Evolutionary conservation across 2,113 vertebrate species (phyloP).

Genomic region (Seriola rivoliana): DNA sequence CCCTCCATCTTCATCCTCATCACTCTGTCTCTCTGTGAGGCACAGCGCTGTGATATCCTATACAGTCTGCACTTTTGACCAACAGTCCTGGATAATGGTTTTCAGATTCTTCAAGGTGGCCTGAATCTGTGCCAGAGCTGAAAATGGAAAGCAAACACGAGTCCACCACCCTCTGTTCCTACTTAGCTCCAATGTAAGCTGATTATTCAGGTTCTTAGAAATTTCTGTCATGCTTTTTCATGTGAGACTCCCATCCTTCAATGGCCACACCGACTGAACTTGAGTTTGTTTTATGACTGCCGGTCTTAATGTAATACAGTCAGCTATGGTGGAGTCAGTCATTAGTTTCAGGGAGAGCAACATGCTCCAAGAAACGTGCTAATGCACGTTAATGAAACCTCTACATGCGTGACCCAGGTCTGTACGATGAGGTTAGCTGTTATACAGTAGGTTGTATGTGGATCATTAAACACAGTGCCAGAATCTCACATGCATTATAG

Average conservation of each 20-base stretch:
- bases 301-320: slow-evolving; percentile 55
- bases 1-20: slow-evolving; percentile 52
- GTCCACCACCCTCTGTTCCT: slow-evolving; percentile 77
- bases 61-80: slow-evolving; percentile 80
- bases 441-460: slow-evolving; percentile 24
- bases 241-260: slow-evolving; percentile 52
- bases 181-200: slow-evolving; percentile 80
- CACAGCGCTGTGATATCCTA: slow-evolving; percentile 65
- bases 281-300: slow-evolving; percentile 65
- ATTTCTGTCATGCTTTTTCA: slow-evolving; percentile 73
- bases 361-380: slow-evolving; percentile 24
- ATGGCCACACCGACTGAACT: slow-evolving; percentile 36
- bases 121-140: slow-evolving; percentile 73
- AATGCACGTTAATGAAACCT: slow-evolving; percentile 23
- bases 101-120: slow-evolving; percentile 83
- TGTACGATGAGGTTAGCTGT: slow-evolving; percentile 16
- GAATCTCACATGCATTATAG: slow-evolving; percentile 48
- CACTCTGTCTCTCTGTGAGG: slow-evolving; percentile 54
- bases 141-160: slow-evolving; percentile 82
- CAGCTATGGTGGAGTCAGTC: slow-evolving; percentile 32
- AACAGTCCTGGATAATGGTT: slow-evolving; percentile 74
- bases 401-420: slow-evolving; percentile 22
- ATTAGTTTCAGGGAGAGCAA: slow-evolving; percentile 27
- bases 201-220: slow-evolving; percentile 76
- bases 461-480: slow-evolving; percentile 36